phyloP scores from a whole-genome alignment of 2,797 vertebrate species.

The Spea hammondii region DNA sequence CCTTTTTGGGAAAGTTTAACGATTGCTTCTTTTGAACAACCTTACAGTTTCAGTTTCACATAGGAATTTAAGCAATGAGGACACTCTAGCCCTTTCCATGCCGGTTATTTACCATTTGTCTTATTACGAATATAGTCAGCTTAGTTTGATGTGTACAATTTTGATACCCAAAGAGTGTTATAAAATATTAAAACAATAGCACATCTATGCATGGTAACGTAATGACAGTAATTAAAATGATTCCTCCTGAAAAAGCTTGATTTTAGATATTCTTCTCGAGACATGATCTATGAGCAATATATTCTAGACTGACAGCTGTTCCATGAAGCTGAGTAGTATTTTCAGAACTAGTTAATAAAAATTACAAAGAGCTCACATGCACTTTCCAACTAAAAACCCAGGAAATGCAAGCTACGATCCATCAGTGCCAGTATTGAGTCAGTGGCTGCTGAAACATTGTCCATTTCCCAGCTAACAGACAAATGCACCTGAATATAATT shows the following conservation, averaged over 20 bases:
- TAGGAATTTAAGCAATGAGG: too few relatives aligned
- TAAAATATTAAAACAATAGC: too few relatives aligned
- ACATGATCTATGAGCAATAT: conserved; percentile 29
- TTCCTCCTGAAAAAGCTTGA: conserved; percentile 1
- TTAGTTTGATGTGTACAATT: too few relatives aligned
- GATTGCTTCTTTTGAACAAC: not conserved
- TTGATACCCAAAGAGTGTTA: too few relatives aligned
- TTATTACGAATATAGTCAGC: too few relatives aligned
- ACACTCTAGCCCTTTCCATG: too few relatives aligned
- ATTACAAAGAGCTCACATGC: conserved; percentile 35
- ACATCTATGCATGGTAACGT: not conserved
- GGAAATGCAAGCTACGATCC: conserved; percentile 23
- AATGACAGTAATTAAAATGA: not conserved
- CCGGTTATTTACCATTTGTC: too few relatives aligned
- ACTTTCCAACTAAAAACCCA: conserved; percentile 35
- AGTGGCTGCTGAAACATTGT: conserved; percentile 47
- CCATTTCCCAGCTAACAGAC: conserved; percentile 45
- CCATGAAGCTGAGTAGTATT: conserved; percentile 28
- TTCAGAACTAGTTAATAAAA: conserved; percentile 43
- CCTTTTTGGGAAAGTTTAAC: not conserved
- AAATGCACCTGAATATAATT: conserved; percentile 50
- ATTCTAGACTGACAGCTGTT: conserved; percentile 25
- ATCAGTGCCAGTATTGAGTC: conserved; percentile 36
- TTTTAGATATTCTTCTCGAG: not conserved
- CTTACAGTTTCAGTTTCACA: not conserved